Percentiles rank a stretch among this genome's conserved stretches.
Evolutionary conservation across 1,140 invertebrate species (phyloP).

Genomic region (Reticulitermes speratus): DNA sequence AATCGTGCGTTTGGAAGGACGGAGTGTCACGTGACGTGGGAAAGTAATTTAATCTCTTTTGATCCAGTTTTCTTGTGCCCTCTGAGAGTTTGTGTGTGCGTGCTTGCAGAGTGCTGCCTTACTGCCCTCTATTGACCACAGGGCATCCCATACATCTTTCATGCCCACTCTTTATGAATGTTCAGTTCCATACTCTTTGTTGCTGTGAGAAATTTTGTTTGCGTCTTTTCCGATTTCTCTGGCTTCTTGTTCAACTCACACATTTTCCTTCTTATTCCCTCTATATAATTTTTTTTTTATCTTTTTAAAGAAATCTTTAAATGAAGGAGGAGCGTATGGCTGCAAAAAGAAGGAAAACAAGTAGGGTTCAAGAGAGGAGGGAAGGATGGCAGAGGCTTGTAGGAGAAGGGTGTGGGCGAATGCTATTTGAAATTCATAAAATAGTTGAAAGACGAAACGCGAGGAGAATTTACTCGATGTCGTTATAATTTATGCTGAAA

Average conservation of each 20-base stretch:
- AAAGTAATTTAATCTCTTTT: no score
- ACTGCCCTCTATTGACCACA: not conserved
- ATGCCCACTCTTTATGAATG: not conserved
- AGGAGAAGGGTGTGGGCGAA: not conserved
- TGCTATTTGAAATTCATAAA: conserved; percentile 31
- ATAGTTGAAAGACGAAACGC: conserved; percentile 29
- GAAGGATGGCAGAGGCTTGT: not conserved
- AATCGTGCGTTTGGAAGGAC: no score
- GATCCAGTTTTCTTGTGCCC: no score
- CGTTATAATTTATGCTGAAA: conserved; percentile 28
- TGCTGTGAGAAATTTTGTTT: not conserved
- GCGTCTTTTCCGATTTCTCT: not conserved
- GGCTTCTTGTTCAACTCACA: not conserved
- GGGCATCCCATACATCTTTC: not conserved
- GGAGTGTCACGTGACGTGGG: no score
- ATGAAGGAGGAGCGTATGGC: not conserved
- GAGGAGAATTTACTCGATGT: conserved; percentile 23
- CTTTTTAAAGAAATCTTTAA: conserved; percentile 6
- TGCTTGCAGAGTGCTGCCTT: no score
- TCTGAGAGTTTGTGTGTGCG: no score
- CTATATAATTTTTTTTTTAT: not conserved
- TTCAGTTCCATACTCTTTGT: not conserved
- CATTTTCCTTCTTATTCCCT: not conserved
- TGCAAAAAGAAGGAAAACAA: not conserved
- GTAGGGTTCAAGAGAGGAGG: not conserved